Evolutionary conservation across 1,140 invertebrate genomes (phyloP).

Genomic region (Lucilia sericata): DNA sequence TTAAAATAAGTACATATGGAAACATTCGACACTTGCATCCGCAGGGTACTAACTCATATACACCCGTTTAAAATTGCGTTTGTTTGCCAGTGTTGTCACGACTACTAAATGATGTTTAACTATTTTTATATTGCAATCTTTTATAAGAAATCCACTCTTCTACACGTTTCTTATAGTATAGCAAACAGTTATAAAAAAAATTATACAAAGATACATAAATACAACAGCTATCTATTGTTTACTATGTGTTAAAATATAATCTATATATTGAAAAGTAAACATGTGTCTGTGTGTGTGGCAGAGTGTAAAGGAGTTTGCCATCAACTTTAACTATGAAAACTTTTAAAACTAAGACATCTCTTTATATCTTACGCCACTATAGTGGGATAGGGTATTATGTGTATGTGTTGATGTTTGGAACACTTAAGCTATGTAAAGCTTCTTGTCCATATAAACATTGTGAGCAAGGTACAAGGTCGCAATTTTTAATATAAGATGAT

Average conservation of each 20-base stretch:
- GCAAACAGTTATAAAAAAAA: background rate
- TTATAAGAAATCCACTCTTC: background rate
- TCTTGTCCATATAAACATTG: too few species aligned
- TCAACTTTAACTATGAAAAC: background rate
- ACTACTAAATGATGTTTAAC: slow-evolving; percentile 24
- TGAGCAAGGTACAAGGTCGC: too few species aligned
- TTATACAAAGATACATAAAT: background rate
- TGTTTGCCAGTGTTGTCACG: background rate
- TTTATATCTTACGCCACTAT: too few species aligned
- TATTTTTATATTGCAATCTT: slow-evolving; percentile 6
- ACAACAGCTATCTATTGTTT: background rate
- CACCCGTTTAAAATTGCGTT: background rate
- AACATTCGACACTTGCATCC: too few species aligned
- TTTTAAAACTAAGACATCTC: background rate
- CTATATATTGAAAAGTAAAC: background rate
- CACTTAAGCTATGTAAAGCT: too few species aligned
- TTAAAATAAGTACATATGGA: too few species aligned
- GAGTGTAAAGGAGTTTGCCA: background rate
- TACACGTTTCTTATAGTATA: background rate
- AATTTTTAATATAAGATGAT: too few species aligned
- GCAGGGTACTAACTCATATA: too few species aligned
- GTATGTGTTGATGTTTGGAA: too few species aligned
- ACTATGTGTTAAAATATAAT: slow-evolving; percentile 27
- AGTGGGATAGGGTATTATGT: too few species aligned
- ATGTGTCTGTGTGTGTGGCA: background rate